Conservation (phyloP, 2,113 vertebrate species). For the Anser cygnoides region DNA sequence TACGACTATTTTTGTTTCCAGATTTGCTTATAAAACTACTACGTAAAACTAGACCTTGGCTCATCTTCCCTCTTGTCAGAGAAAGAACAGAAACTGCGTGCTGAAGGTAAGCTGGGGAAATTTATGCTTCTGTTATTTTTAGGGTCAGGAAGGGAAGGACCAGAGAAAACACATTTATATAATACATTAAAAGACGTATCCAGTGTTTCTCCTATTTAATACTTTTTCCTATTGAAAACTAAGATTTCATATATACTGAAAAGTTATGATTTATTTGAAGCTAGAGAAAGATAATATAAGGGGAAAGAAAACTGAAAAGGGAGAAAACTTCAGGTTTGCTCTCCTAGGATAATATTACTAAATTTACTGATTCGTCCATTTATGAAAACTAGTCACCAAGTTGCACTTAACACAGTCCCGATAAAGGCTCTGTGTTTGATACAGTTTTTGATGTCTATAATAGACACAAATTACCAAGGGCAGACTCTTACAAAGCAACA, state of each 20-base stretch:
- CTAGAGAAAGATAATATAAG: background rate
- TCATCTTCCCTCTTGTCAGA: background rate
- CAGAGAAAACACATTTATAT: background rate
- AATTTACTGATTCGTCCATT: background rate
- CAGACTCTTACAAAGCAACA: background rate
- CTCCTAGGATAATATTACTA: background rate
- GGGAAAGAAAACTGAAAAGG: background rate
- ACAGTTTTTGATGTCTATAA: background rate
- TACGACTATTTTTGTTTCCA: background rate
- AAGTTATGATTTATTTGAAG: background rate
- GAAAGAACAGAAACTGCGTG: background rate
- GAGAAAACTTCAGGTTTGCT: background rate
- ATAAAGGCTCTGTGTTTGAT: background rate
- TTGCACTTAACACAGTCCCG: background rate
- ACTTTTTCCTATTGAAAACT: background rate
- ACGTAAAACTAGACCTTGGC: background rate
- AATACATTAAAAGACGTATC: background rate
- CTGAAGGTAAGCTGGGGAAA: background rate
- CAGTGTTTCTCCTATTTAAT: background rate
- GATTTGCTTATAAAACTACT: background rate
- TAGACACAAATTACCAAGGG: background rate
- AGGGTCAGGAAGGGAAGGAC: fast-evolving
- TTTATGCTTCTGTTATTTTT: background rate
- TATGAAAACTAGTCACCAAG: background rate
- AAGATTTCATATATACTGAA: background rate